A percentile compares a stretch with the other conserved stretches of the same genome.
These are phyloP conservation scores for Mustela nigripes DNA, from an alignment of 2,113 vertebrate genomes.

Conservation along the genomic window DNA sequence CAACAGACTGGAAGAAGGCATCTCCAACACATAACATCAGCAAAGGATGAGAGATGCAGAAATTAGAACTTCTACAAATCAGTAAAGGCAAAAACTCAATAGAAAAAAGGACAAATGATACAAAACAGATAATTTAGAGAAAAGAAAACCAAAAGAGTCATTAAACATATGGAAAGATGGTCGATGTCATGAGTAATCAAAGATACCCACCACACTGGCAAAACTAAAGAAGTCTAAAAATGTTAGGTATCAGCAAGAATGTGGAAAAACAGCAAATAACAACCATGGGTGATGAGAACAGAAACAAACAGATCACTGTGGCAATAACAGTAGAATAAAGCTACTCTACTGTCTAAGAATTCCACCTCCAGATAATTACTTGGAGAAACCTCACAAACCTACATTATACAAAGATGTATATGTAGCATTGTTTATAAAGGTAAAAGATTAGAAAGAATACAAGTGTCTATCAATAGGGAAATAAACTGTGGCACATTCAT, in stretches of 20 bases:
- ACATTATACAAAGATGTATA: neutral
- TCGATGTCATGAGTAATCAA: neutral
- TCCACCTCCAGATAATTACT: neutral
- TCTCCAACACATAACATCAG: neutral
- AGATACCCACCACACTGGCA: neutral
- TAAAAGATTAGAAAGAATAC: neutral
- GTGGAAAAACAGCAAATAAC: neutral
- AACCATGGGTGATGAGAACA: neutral
- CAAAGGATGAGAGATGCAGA: neutral
- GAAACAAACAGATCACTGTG: neutral
- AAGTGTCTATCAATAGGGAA: neutral
- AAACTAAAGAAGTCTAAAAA: slow-evolving; percentile 43
- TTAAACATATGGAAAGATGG: slow-evolving; percentile 9
- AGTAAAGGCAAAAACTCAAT: neutral
- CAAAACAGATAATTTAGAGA: slow-evolving; percentile 15
- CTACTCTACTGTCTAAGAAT: neutral
- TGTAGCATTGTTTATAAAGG: neutral
- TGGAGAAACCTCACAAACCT: neutral
- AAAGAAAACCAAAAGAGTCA: slow-evolving; percentile 16
- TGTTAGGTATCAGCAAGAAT: neutral
- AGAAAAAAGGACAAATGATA: neutral
- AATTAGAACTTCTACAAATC: slow-evolving; percentile 7
- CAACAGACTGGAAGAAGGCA: neutral
- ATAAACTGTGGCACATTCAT: neutral
- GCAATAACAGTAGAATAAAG: neutral